Conservation (phyloP, 2,113 vertebrate species). For the Cynoglossus semilaevis region DNA sequence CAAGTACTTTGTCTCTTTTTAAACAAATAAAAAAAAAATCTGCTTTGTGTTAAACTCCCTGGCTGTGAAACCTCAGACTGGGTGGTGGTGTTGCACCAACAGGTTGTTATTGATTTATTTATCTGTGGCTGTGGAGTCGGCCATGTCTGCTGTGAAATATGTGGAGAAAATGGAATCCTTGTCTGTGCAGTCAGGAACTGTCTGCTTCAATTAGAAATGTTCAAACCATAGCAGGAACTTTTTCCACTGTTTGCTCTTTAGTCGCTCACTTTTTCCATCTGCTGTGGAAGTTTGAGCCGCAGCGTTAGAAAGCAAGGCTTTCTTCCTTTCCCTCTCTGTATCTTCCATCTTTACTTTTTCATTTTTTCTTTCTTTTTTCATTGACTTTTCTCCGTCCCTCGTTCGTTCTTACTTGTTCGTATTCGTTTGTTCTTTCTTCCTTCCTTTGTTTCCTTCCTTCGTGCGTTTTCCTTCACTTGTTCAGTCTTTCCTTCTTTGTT, state of each 20-base stretch:
- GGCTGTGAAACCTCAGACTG: constrained; percentile 18
- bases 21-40: background rate
- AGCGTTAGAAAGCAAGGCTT: constrained; percentile 30
- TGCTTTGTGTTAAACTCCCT: constrained; percentile 31
- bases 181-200: constrained; percentile 54
- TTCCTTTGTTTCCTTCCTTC: too few species aligned
- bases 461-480: too few species aligned
- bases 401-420: too few species aligned
- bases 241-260: constrained; percentile 62
- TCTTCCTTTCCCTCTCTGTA: constrained; percentile 22
- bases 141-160: constrained; percentile 43
- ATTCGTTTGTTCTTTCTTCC: too few species aligned
- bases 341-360: too few species aligned
- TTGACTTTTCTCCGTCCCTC: too few species aligned
- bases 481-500: too few species aligned
- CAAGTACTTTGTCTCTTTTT: background rate
- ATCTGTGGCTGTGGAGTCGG: constrained; percentile 29
- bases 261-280: constrained; percentile 69
- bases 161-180: constrained; percentile 60
- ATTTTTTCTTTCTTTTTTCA: too few species aligned
- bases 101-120: constrained; percentile 60
- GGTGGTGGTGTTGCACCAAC: constrained; percentile 39
- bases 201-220: constrained; percentile 71
- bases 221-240: constrained; percentile 57
- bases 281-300: constrained; percentile 48